Evolutionary conservation across 2,113 vertebrate genomes (phyloP).

Genomic region (Chionomys nivalis): DNA sequence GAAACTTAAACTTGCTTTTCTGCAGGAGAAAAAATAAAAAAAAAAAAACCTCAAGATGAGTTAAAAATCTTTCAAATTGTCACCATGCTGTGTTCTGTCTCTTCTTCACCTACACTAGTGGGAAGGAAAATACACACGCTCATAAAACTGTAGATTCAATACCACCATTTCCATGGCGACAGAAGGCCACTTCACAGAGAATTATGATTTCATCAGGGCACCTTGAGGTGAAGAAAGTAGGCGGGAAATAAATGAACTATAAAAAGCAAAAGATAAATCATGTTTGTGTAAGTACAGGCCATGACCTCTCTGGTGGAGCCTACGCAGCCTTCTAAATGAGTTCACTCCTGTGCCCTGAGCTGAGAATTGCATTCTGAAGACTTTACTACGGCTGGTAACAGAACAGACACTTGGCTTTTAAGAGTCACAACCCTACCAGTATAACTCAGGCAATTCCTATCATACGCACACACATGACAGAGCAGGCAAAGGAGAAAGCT

Average conservation of each 20-base stretch:
- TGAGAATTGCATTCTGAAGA: not conserved
- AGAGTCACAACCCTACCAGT: not conserved
- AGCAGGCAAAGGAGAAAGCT: not conserved
- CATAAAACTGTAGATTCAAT: slow-evolving; percentile 36
- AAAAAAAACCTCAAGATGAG: not conserved
- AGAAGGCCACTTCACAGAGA: slow-evolving; percentile 9
- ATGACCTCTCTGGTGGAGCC: not conserved
- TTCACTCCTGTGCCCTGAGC: not conserved
- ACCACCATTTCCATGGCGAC: slow-evolving; percentile 56
- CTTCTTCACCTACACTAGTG: not conserved
- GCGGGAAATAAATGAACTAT: slow-evolving; percentile 63
- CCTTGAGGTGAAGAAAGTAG: slow-evolving; percentile 31
- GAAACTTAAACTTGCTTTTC: slow-evolving; percentile 35
- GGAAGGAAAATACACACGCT: not conserved
- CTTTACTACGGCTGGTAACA: not conserved
- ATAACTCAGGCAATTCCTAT: not conserved
- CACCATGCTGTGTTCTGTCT: slow-evolving; percentile 26
- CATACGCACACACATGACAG: not conserved
- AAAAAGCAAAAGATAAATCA: slow-evolving; percentile 66
- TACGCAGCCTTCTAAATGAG: not conserved
- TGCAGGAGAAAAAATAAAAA: not conserved
- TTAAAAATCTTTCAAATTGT: not conserved
- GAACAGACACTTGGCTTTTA: not conserved
- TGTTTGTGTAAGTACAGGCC: slow-evolving; percentile 27
- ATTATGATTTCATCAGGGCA: slow-evolving; percentile 51